Evolutionary conservation across 2,888 invertebrate species (phyloP).

Genomic region (Drosophila meridionalis): DNA sequence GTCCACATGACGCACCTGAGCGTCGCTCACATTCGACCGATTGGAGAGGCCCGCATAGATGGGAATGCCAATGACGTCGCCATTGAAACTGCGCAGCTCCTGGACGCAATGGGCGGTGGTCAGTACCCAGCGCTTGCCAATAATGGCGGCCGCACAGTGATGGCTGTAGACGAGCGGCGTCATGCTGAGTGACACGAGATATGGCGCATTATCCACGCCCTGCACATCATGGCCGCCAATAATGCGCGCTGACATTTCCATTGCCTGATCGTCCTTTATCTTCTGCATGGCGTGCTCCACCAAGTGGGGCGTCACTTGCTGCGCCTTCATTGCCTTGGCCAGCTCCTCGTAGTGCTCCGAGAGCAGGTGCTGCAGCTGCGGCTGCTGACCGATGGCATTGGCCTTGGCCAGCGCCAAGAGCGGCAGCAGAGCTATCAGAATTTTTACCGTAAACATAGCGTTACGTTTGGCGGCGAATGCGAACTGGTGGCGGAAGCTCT

Average conservation of each 20-base stretch:
- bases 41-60: conserved; percentile 76
- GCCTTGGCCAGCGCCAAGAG: conserved; percentile 51
- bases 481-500: conserved; percentile 24
- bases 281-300: conserved; percentile 34
- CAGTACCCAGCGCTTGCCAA: conserved; percentile 83
- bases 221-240: conserved; percentile 73
- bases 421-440: conserved; percentile 45
- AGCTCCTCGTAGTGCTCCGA: conserved; percentile 35
- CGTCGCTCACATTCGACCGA: conserved; percentile 58
- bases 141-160: conserved; percentile 85
- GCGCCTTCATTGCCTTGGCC: not conserved
- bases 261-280: conserved; percentile 4
- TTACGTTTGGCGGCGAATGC: conserved; percentile 21
- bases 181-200: conserved; percentile 74
- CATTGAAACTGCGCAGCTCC: conserved; percentile 54
- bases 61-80: conserved; percentile 61
- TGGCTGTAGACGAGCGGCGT: conserved; percentile 77
- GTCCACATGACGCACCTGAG: conserved; percentile 79
- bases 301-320: conserved; percentile 19
- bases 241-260: conserved; percentile 58
- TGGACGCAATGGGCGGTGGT: conserved; percentile 83
- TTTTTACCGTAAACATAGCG: conserved; percentile 37
- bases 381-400: conserved; percentile 38
- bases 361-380: conserved; percentile 46
- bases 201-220: conserved; percentile 70